Evolutionary conservation across 1,140 invertebrate species (phyloP), one percentile per base, ranked within the genome.

Genomic region (Teleogryllus occipitalis): DNA sequence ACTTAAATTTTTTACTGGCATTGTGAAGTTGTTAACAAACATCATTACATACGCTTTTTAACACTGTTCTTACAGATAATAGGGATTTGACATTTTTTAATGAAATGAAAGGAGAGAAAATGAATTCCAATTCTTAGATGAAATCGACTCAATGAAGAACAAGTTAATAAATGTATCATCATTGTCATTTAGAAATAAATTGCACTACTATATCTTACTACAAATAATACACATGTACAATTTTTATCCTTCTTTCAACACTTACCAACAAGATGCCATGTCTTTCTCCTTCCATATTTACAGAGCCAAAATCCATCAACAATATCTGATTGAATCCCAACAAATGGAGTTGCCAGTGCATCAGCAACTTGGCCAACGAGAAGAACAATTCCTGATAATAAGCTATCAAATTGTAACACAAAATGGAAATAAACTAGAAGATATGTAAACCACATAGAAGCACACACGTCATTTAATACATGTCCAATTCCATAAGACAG

Each of bases 391-490:
- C 97, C 97, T 6, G 97, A 91, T 83, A 93, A 87, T 14, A 87
- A 87, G 82, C 93, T 91, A 84, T 89, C 89, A 85, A 98, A 95
- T 82, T 90, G 87, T 48, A 96, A 86, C 6, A 98, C 94, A 83
- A 94, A 89, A 84, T 97, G 93, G 84, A 97, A 94, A 87, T 92
- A 99, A 22, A 98, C 91, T 82, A 99, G 88, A n/a, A 98, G 88
- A 87, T 99, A 99, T 0, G 95, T 96, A 85, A 99, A 99, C 97
- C 97, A 98, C 90, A 99, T 95, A 76, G 95, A 95, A 54, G 97
- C 95, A 88, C 96, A 97, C 8, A 98, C 89, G 88, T 99, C 97
- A 87, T 98, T 98, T 47, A 97, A 87, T 48, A 98, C 91, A 88
- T 98, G 97, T 0, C 95, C 95, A 82, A 94, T 88, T 75, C 92